These are phyloP conservation scores for Empidonax traillii DNA, from an alignment of 2,113 vertebrate genomes.

Conservation along the genomic window DNA sequence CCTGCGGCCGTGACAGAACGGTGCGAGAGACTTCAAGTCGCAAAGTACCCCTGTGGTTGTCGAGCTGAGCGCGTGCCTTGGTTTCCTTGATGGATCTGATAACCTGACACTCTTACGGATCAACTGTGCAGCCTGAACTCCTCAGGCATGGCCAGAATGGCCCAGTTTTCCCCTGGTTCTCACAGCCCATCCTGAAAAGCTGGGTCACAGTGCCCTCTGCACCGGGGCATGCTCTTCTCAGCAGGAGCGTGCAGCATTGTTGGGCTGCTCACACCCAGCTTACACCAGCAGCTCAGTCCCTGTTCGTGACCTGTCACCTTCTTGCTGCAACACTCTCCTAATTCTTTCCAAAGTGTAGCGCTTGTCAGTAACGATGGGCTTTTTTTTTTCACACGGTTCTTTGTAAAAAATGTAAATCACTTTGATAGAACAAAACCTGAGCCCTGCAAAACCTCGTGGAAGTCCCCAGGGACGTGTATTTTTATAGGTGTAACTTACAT, in stretches of 20 bases:
- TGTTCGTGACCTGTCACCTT: background rate
- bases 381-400: background rate
- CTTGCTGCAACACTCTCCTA: background rate
- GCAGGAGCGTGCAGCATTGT: rapidly evolving
- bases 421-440: background rate
- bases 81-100: background rate
- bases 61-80: rapidly evolving
- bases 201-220: background rate
- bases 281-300: background rate
- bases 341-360: background rate
- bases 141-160: rapidly evolving
- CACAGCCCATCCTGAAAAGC: background rate
- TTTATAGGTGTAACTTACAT: background rate
- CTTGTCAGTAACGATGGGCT: rapidly evolving
- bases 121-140: background rate
- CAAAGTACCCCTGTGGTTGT: background rate
- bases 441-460: background rate
- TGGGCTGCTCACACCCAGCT: background rate
- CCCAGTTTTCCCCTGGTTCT: background rate
- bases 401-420: background rate
- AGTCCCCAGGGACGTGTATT: background rate
- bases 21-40: background rate
- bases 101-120: background rate
- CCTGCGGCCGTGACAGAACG: background rate
- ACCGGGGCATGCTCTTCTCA: rapidly evolving